Evolutionary conservation across 2,797 vertebrate genomes (phyloP), one percentile per base, ranked within the genome.

Genomic region (Microchirus variegatus): DNA sequence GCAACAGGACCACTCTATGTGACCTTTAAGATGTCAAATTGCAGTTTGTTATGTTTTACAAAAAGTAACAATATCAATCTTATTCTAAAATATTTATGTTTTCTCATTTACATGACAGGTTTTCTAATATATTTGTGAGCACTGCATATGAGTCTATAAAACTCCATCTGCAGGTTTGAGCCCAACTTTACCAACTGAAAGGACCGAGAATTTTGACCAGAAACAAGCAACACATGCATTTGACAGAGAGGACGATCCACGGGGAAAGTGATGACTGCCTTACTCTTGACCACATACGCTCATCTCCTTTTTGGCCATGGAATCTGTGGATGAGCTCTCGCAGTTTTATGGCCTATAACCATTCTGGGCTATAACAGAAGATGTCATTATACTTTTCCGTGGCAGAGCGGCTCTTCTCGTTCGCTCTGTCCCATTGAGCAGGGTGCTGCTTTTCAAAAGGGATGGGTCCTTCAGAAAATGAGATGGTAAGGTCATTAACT

Each of bases 401-500:
- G 67, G 81, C 79, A 74, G 85, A 82, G 69, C 52, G 75, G 59
- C 79, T 80, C 65, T 47, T 43, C 73, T 82, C 75, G 67, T 81
- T 79, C 46, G 85, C 90, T 89, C 84, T 86, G 79, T 86, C 70
- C 75, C 81, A 88, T 80, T 89, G 85, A 89, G 67, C 86, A 48
- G 63, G 13, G 49, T 73, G 83, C 77, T 86, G 83, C 83, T 81
- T 84, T 87, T 85, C 66, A 83, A 76, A 82, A 73, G 70, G 80
- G 84, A 64, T 43, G 63, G 81, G 77, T 48, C 72, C 61, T 59
- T 55, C 54, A 67, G 73, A 73, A 90, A 91, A 92, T 90, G 87
- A 90, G 87, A 89, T 84, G 82, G 75, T 78, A 79, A 87, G 90
- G 81, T 88, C 83, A 86, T 91, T 93, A 92, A 92, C 75, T 92